Evolutionary conservation across 2,888 invertebrate species (phyloP).

Genomic region (Minunthozetes semirufus): DNA sequence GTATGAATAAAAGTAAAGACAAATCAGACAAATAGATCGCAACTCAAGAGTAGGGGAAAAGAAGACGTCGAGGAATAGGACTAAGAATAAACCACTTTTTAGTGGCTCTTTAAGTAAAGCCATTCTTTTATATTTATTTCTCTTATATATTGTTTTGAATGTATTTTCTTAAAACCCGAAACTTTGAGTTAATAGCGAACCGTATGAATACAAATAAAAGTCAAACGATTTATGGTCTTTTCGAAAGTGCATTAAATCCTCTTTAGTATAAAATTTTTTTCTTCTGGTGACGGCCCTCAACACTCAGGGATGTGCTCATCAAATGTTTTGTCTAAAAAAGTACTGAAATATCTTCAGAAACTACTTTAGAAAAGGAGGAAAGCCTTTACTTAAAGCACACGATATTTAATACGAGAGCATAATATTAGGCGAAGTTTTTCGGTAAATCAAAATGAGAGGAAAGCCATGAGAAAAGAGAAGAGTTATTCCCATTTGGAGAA

Average conservation of each 20-base stretch:
- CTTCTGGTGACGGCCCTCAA: not conserved
- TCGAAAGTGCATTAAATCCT: not conserved
- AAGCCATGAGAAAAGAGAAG: not conserved
- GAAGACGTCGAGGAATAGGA: too few species aligned
- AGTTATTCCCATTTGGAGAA: conserved; percentile 15
- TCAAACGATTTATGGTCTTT: conserved; percentile 15
- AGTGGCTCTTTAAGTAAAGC: too few species aligned
- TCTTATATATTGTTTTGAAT: not conserved
- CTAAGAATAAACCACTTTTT: too few species aligned
- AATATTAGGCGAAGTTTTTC: not conserved
- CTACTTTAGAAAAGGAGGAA: not conserved
- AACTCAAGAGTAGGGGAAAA: too few species aligned
- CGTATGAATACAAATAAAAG: not conserved
- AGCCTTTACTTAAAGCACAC: not conserved
- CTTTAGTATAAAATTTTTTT: not conserved
- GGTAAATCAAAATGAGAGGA: not conserved
- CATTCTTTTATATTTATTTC: too few species aligned
- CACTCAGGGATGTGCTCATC: not conserved
- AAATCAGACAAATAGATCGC: too few species aligned
- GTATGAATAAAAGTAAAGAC: too few species aligned
- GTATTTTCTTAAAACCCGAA: not conserved
- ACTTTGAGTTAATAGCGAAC: not conserved
- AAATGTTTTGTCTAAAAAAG: not conserved
- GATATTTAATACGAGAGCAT: not conserved
- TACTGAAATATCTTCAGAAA: too few species aligned